Evolutionary conservation across 1,140 invertebrate species (phyloP), one percentile per base, ranked within the genome.

Genomic region (Sinella curviseta): DNA sequence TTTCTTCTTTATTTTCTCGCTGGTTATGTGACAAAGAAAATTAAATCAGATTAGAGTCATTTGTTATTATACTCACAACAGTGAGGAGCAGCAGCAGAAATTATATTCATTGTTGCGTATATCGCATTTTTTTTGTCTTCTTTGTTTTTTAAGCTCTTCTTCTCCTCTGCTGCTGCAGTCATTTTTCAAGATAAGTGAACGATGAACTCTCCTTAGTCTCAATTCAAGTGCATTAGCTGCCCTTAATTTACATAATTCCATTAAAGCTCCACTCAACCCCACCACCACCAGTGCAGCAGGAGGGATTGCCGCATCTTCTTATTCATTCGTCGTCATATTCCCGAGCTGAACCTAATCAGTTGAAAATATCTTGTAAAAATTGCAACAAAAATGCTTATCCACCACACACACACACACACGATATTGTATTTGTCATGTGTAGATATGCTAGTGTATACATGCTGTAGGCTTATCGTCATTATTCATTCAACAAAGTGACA

Each of bases 151-250:
- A 8, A 48, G 39, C 8, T 48, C 20, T 48, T 48, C 20, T 20
- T 48, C 39, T 8, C 39, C 20, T 8, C 8, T 48, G 39, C 8
- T 8, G 8, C 20, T 20, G 20, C 39, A 20, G 8, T 8, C 20
- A 48, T 12, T 48, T 48, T 48, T 48, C 39, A 48, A 48, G 39
- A 48, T 48, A 48, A 48, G 39, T n/a, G n/a, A n/a, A 48, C 39
- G 8, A 48, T 12, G 39, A 48, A 48, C 20, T 48, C 20, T 48
- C 8, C 39, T 12, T 48, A 48, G 8, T 48, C 20, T 48, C 39
- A 48, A n/a, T 60, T 60, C 57, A 60, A 60, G 57, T 60, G 57
- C 57, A 60, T 26, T 17, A 60, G 57, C 12, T 60, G 57, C 57
- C 57, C 57, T 60, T 60, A 48, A 48, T 12, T 12, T 20, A 48